Base-by-base conservation (phyloP, 2,888 invertebrate species). In the Netelia virgata region DNA sequence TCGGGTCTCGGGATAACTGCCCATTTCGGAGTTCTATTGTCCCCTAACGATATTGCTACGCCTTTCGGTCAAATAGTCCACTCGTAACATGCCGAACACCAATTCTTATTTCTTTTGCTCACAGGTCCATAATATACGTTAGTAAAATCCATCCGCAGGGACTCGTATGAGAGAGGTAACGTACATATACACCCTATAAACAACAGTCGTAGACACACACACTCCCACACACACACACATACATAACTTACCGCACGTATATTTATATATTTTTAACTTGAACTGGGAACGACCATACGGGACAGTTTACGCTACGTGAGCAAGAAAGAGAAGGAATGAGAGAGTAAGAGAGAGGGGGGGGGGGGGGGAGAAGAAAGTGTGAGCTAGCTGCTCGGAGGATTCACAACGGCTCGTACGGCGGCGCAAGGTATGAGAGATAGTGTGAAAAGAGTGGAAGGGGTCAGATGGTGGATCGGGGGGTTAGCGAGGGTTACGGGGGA, bases 311-410 rank as follows among this genome's bases (percentile, higher is more conserved):
- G 14, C 57, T 73, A 73, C 57, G 66, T 43, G 64, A 73, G n/a
- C 23, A 3, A 64, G 69, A 57, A 64, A 55, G 57, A 80, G 53
- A 66, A 61, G 18, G 8, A 53, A 23, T n/a, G 50, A 64, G 20
- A n/a, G n/a, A n/a, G n/a, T n/a, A n/a, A n/a, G n/a, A n/a, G n/a
- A n/a, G n/a, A 23, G 87, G 50, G 8, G 79, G 79, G 89, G 88
- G 88, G 85, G 76, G 87, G 88, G 79, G 89, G 88, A 88, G 85
- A 77, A 86, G 89, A 88, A 89, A 88, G 88, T 87, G 82, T 74
- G 86, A 47, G 23, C 55, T 55, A 55, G 69, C 16, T 28, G 53
- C 64, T 43, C 41, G 68, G 50, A 23, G 47, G 47, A 69, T 69
- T 50, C 50, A 14, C 11, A 23, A 69, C n/a, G 68, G 70, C 64